phyloP scores from a whole-genome alignment of 2,113 vertebrate species.

The Oriolus oriolus region DNA sequence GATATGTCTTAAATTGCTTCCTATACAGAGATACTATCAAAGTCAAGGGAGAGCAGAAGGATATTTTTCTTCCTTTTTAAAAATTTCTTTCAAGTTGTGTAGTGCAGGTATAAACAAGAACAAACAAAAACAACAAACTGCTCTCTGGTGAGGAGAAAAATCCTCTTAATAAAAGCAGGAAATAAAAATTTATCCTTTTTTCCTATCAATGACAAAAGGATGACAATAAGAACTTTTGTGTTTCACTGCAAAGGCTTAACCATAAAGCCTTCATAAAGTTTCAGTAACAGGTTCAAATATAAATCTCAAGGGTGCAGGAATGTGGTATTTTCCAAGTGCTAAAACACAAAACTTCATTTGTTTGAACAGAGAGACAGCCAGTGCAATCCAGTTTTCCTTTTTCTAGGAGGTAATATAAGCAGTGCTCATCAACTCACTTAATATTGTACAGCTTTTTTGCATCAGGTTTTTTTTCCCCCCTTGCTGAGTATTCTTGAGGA shows the following conservation, averaged over 20 bases:
- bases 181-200: background rate
- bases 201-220: background rate
- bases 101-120: background rate
- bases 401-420: background rate
- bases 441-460: background rate
- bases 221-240: background rate
- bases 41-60: background rate
- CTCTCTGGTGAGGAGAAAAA: background rate
- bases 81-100: background rate
- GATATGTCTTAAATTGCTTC: background rate
- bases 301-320: background rate
- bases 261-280: background rate
- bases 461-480: background rate
- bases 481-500: background rate
- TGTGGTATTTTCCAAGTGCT: background rate
- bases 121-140: background rate
- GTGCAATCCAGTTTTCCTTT: background rate
- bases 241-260: background rate
- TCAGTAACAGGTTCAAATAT: background rate
- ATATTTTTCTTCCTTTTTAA: background rate
- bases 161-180: background rate
- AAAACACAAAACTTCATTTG: background rate
- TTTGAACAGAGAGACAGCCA: background rate
- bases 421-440: background rate
- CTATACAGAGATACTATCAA: background rate